Base-by-base conservation (phyloP, 2,797 vertebrate genomes). In the Lithobates pipiens region DNA sequence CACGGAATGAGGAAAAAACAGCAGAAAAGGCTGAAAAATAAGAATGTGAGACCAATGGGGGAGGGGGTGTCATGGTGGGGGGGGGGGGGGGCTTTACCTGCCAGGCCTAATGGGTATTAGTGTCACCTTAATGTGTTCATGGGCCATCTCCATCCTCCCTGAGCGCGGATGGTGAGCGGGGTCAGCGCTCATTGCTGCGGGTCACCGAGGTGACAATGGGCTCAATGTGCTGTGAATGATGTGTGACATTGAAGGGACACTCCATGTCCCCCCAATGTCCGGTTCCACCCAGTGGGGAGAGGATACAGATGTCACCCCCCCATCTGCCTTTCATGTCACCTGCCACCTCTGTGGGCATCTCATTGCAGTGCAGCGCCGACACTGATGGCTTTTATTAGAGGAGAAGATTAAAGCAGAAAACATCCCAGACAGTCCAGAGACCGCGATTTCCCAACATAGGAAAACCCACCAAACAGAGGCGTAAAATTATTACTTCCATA, bases 191-290 rank as follows among this genome's bases (percentile, higher is more conserved):
- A 68, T 16, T 57, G 69, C 80, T 75, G 80, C n/a, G 36, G 83
- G 76, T 84, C 83, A 84, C 32, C 39, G 34, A 78, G 76, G 69
- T 83, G 80, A 83, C 80, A 83, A 86, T 86, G 80, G 57, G 69
- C 23, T 86, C 54, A 83, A 74, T 86, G 70, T 36, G 54, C 29
- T 83, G 80, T 27, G 32, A 67, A 23, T 78, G 75, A 82, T 75
- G 79, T 86, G 80, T 78, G 76, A 83, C 80, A 54, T 29, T 0
- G 50, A 54, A 82, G 67, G 54, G 80, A 82, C 69, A 86, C 61
- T 27, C 50, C 83, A 75, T 86, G 83, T 79, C 76, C 68, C 42
- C 57, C 39, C 9, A 73, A 74, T 83, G 79, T 86, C 79, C 54
- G n/a, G 10, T 50, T 42, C 61, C 69, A 67, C 15, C 42, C 65